A percentile compares a stretch with the other conserved stretches of the same genome.
Conservation (phyloP, 2,113 vertebrate genomes). For the Ailurus styani region DNA sequence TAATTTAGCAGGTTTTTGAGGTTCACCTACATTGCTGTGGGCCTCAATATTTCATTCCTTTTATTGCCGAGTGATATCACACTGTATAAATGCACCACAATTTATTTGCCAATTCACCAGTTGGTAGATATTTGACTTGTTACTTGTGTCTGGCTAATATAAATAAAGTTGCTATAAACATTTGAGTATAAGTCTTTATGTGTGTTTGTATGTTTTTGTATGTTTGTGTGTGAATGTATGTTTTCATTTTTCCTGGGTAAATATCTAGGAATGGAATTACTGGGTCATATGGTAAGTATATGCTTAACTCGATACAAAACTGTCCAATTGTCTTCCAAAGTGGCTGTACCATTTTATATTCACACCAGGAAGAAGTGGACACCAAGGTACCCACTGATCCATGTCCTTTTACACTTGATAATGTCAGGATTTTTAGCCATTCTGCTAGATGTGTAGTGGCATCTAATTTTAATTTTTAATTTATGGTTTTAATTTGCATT, state of each 20-base stretch:
- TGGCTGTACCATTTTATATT: background rate
- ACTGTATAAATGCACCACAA: background rate
- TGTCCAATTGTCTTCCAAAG: background rate
- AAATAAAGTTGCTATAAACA: background rate
- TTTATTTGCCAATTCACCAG: background rate
- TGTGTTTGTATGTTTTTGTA: no score
- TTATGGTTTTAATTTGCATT: background rate
- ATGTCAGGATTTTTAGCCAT: background rate
- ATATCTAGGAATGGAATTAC: background rate
- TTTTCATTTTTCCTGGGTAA: background rate
- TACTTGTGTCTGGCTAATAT: background rate
- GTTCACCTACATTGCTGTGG: background rate
- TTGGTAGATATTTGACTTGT: background rate
- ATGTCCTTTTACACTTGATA: background rate
- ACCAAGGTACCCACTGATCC: background rate
- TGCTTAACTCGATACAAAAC: background rate
- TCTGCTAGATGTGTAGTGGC: background rate
- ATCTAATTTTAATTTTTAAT: slow-evolving; percentile 7
- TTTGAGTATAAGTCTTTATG: background rate
- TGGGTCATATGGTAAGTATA: background rate
- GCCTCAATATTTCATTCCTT: background rate
- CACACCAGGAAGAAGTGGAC: background rate
- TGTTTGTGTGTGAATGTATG: background rate
- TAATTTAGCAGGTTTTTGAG: background rate
- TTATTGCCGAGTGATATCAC: background rate